phyloP scores from a whole-genome alignment of 2,797 vertebrate genomes.

The Amniataba percoides region DNA sequence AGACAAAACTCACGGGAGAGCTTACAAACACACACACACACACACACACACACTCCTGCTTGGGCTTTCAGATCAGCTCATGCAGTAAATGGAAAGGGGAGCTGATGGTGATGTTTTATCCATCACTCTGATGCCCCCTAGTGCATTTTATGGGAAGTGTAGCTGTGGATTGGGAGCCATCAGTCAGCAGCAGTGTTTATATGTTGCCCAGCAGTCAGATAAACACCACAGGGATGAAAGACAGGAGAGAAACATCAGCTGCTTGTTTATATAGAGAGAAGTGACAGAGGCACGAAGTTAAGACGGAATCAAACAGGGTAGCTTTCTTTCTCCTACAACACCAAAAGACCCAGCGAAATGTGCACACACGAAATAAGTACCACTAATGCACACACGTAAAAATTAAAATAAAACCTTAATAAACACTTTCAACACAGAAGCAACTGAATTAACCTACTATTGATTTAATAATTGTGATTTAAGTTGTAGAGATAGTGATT shows the following conservation, averaged over 20 bases:
- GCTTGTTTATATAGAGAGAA: background rate
- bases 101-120: slow-evolving; percentile 13
- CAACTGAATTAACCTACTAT: background rate
- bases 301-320: background rate
- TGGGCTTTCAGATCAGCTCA: slow-evolving; percentile 17
- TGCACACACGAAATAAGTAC: background rate
- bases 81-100: background rate
- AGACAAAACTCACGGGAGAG: slow-evolving; percentile 1
- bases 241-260: slow-evolving; percentile 6
- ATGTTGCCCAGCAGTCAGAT: background rate
- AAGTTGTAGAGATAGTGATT: background rate
- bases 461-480: background rate
- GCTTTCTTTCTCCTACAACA: background rate
- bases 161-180: background rate
- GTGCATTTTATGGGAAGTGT: slow-evolving; percentile 53
- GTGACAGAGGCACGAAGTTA: background rate
- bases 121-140: slow-evolving; percentile 68
- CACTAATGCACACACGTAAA: background rate
- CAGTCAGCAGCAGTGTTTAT: slow-evolving; percentile 2
- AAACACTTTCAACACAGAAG: background rate
- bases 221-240: slow-evolving; percentile 1
- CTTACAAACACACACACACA: background rate
- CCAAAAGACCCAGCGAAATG: background rate
- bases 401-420: background rate
- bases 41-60: background rate